Conservation (phyloP, 2,797 vertebrate genomes). For the Acrossocheilus wenchowensis region DNA sequence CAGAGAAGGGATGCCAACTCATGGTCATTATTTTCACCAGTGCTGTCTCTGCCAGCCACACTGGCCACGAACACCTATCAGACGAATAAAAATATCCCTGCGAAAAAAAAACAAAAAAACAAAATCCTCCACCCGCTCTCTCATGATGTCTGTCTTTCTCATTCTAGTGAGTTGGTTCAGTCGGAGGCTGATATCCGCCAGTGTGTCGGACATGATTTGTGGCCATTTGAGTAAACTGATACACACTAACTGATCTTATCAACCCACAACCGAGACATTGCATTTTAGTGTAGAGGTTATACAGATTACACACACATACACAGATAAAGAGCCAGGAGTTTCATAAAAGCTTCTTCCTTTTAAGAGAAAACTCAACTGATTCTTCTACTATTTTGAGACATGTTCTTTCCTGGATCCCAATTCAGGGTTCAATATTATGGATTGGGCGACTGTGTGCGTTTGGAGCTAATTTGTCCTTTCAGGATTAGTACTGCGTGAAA, state of each 20-base stretch:
- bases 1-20: slow-evolving; percentile 40
- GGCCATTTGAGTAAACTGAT: slow-evolving; percentile 41
- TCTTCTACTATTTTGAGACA: not conserved
- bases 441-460: not conserved
- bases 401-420: not conserved
- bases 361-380: not conserved
- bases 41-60: slow-evolving; percentile 8
- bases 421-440: not conserved
- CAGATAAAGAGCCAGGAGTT: slow-evolving; percentile 30
- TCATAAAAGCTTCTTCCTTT: not conserved
- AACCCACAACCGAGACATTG: slow-evolving; percentile 28
- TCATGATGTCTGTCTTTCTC: slow-evolving; percentile 7
- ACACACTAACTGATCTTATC: slow-evolving; percentile 43
- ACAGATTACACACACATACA: slow-evolving; percentile 33
- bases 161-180: slow-evolving; percentile 2
- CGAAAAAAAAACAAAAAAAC: slow-evolving; percentile 9
- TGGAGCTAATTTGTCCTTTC: not conserved
- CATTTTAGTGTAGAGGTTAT: slow-evolving; percentile 18
- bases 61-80: slow-evolving; percentile 36
- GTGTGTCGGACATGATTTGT: slow-evolving; percentile 38
- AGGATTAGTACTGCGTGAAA: no score
- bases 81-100: slow-evolving; percentile 13
- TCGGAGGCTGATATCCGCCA: not conserved
- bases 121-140: not conserved
- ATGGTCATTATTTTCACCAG: slow-evolving; percentile 38